These are phyloP conservation scores for Melitaea athalia DNA, from an alignment of 2,888 invertebrate genomes.

Conservation along the genomic window DNA sequence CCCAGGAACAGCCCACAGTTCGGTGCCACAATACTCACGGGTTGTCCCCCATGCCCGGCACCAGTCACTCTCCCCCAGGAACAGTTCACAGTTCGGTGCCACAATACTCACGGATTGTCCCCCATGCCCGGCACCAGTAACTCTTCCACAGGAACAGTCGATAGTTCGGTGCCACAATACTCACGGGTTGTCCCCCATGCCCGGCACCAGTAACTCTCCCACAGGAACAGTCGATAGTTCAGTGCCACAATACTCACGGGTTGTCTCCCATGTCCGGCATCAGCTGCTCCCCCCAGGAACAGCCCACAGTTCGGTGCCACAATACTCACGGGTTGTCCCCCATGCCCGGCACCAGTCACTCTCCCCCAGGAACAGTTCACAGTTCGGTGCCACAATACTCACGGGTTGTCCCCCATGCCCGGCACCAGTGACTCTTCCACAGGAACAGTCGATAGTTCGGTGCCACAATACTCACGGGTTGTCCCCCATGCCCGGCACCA, in stretches of 20 bases:
- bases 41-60: constrained; percentile 60
- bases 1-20: background rate
- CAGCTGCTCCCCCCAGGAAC: background rate
- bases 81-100: no score
- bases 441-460: background rate
- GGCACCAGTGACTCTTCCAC: no score
- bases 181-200: background rate
- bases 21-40: constrained; percentile 59
- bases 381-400: no score
- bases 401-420: no score
- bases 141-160: background rate
- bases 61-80: no score
- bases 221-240: background rate
- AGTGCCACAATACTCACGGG: no score
- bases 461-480: background rate
- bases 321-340: constrained; percentile 72
- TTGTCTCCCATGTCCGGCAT: background rate
- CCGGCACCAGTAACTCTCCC: background rate
- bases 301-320: constrained; percentile 5
- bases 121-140: no score
- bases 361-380: no score
- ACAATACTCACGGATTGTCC: no score
- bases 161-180: background rate
- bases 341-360: constrained; percentile 41
- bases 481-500: background rate